Evolutionary conservation across 2,113 vertebrate genomes (phyloP).

Genomic region (Turnix velox): DNA sequence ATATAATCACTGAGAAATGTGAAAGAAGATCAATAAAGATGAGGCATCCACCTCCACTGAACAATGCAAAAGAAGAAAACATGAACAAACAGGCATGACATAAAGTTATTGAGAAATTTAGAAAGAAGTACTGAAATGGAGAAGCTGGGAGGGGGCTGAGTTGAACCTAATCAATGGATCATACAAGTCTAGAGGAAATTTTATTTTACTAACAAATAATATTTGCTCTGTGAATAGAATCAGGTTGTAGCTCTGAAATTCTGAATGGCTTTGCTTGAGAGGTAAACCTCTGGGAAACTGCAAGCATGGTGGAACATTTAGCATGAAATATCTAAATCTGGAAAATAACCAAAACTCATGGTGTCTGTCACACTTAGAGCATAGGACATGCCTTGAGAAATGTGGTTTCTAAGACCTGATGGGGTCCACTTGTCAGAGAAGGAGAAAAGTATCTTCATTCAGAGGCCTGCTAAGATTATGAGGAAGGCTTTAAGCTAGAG

Average conservation of each 20-base stretch:
- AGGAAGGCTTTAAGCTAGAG: no score
- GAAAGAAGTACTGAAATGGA: not conserved
- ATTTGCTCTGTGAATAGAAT: not conserved
- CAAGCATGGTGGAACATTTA: not conserved
- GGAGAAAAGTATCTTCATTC: no score
- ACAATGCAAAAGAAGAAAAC: not conserved
- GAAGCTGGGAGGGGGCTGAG: not conserved
- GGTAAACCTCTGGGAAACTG: not conserved
- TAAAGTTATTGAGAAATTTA: not conserved
- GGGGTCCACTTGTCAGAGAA: no score
- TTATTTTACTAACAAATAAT: not conserved
- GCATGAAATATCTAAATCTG: not conserved
- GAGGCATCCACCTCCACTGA: not conserved
- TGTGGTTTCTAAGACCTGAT: no score
- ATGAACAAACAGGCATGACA: not conserved
- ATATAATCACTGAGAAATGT: not conserved
- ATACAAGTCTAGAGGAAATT: not conserved
- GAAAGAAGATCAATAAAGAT: not conserved
- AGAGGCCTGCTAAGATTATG: no score
- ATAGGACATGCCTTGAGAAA: no score
- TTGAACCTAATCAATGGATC: not conserved
- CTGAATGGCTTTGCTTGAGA: not conserved
- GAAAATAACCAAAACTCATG: no score
- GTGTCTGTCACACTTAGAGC: no score
- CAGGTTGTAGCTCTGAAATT: not conserved